Evolutionary conservation across 2,797 vertebrate species (phyloP).

Genomic region (Lepus townsendii): DNA sequence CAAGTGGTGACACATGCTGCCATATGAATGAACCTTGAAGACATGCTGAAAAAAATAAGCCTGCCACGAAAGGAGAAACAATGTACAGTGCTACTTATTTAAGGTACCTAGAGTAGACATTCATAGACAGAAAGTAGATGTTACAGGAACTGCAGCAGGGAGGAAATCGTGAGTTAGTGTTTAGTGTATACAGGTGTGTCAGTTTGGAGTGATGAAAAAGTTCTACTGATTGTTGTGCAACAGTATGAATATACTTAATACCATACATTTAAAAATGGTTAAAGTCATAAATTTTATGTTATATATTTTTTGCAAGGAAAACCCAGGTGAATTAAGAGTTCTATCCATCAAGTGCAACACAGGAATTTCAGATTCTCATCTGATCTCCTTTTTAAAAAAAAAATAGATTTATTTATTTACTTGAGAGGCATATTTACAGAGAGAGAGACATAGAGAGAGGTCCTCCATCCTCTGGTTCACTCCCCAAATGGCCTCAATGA

Average conservation of each 20-base stretch:
- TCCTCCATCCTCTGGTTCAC: no score
- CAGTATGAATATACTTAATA: no score
- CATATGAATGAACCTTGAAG: background rate
- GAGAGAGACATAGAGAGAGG: no score
- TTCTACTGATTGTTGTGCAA: background rate
- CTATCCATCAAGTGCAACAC: background rate
- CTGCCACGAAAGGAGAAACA: background rate
- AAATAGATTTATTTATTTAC: no score
- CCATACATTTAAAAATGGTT: no score
- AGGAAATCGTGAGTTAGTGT: background rate
- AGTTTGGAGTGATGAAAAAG: background rate
- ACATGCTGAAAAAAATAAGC: background rate
- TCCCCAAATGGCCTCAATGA: no score
- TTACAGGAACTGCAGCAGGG: no score
- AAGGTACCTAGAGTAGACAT: background rate
- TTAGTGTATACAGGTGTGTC: background rate
- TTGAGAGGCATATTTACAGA: no score
- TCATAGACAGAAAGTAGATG: background rate
- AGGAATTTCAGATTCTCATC: background rate
- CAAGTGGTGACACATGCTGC: background rate
- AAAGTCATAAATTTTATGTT: background rate
- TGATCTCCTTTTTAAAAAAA: background rate
- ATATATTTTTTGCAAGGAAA: background rate
- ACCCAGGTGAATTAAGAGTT: background rate
- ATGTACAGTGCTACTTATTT: background rate